Evolutionary conservation across 2,888 invertebrate genomes (phyloP).

Genomic region (Spodoptera littoralis): DNA sequence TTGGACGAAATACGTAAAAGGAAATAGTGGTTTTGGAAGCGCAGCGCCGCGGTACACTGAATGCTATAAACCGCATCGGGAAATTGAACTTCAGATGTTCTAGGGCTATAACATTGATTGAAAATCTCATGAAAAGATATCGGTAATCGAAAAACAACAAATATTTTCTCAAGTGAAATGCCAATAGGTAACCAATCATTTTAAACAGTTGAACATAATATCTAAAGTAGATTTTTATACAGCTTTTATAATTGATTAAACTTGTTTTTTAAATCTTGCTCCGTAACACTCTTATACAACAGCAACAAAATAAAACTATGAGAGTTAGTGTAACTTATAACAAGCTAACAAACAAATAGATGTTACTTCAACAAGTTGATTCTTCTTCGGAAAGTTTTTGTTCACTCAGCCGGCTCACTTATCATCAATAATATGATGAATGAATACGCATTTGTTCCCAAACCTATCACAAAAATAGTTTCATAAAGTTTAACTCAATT

Average conservation of each 20-base stretch:
- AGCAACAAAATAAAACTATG: conserved; percentile 12
- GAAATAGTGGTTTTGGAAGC: conserved; percentile 49
- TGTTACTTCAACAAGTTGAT: conserved; percentile 16
- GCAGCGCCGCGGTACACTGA: conserved; percentile 31
- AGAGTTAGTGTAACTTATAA: conserved; percentile 30
- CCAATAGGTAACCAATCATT: too few relatives aligned
- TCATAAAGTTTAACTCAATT: too few relatives aligned
- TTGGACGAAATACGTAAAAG: conserved; percentile 61
- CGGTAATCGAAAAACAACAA: too few relatives aligned
- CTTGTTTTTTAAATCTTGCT: too few relatives aligned
- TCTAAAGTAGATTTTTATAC: too few relatives aligned
- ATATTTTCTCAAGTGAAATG: too few relatives aligned
- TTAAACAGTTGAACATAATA: too few relatives aligned
- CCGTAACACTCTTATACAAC: background rate
- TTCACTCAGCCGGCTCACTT: conserved; percentile 1
- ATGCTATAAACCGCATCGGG: conserved; percentile 38
- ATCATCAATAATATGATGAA: background rate
- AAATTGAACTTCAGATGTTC: conserved; percentile 6
- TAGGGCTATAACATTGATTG: background rate
- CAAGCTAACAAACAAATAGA: conserved; percentile 23
- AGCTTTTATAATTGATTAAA: too few relatives aligned
- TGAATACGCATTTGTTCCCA: too few relatives aligned
- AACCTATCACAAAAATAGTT: too few relatives aligned
- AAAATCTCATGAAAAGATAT: too few relatives aligned
- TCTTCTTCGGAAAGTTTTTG: conserved; percentile 5